Evolutionary conservation across 2,888 invertebrate genomes (phyloP).

Genomic region (Dryococelus australis): DNA sequence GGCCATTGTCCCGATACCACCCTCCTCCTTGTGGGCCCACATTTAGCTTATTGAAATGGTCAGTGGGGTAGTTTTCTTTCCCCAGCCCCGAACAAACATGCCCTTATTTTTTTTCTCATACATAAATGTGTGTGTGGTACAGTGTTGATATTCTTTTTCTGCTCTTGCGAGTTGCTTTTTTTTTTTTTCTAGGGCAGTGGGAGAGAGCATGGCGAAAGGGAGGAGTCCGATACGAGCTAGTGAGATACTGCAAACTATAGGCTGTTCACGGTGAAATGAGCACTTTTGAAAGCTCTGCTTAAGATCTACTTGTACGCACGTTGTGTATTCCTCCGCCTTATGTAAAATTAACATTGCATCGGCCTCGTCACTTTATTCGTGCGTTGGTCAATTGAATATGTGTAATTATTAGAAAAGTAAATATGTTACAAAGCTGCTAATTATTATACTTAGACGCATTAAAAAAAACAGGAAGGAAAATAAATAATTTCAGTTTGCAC

Average conservation of each 20-base stretch:
- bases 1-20: background rate
- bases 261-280: too few relatives aligned
- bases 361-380: too few relatives aligned
- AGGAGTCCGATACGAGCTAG: background rate
- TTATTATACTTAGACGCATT: too few relatives aligned
- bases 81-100: background rate
- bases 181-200: background rate
- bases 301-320: too few relatives aligned
- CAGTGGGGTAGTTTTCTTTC: background rate
- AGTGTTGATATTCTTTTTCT: background rate
- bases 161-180: background rate
- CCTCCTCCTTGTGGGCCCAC: background rate
- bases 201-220: background rate
- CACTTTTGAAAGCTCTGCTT: too few relatives aligned
- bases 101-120: background rate
- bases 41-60: slow-evolving; percentile 16
- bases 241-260: background rate
- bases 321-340: too few relatives aligned
- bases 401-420: too few relatives aligned
- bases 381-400: too few relatives aligned
- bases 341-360: too few relatives aligned
- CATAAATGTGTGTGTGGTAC: background rate
- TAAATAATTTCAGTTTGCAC: too few relatives aligned
- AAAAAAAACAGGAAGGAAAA: too few relatives aligned
- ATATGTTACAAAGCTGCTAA: too few relatives aligned